Evolutionary conservation across 2,113 vertebrate genomes (phyloP), one percentile per base, ranked within the genome.

Genomic region (Haliaeetus leucogaster): DNA sequence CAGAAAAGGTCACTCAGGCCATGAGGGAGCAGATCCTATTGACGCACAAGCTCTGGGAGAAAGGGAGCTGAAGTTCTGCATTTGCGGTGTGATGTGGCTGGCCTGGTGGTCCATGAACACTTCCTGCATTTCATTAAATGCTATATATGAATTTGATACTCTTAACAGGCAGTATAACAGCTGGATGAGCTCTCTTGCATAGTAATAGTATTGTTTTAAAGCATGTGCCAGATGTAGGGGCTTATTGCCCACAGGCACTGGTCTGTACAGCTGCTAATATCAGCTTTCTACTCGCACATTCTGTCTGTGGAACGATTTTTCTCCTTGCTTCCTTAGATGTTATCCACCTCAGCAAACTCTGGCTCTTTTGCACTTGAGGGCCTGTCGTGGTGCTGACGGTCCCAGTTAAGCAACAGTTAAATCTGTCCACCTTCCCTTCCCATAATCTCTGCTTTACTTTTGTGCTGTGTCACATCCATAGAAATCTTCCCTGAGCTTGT

Each of bases 131-230:
- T 97, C 86, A 84, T 94, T 95, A 91, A 92, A 93, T 0, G 25
- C 90, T 78, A 0, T 92, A 38, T 95, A 68, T 79, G 92, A 97
- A 97, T 94, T 91, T 6, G 93, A 97, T 97, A 97, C 94, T 89
- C 92, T 72, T 97, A 95, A 78, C 90, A 95, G 74, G 96, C 97
- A 89, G 59, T 88, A 2, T 93, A 97, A 93, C 97, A 97, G 96
- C 96, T 97, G 97, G 95, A 95, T 97, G 96, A 95, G 82, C 84
- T 96, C 93, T 92, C 81, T 86, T 94, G 82, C 82, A 96, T 89
- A 97, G 83, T 93, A 97, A 71, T 87, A 78, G 82, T 68, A 95
- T 97, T 97, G 68, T 95, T 97, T 84, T 92, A 89, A 95, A 94
- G 72, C 93, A 89, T 91, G 38, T 94, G 52, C 73, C 95, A 97